Evolutionary conservation across 1,140 invertebrate genomes (phyloP).

Genomic region (Temnothorax curvispinosus): DNA sequence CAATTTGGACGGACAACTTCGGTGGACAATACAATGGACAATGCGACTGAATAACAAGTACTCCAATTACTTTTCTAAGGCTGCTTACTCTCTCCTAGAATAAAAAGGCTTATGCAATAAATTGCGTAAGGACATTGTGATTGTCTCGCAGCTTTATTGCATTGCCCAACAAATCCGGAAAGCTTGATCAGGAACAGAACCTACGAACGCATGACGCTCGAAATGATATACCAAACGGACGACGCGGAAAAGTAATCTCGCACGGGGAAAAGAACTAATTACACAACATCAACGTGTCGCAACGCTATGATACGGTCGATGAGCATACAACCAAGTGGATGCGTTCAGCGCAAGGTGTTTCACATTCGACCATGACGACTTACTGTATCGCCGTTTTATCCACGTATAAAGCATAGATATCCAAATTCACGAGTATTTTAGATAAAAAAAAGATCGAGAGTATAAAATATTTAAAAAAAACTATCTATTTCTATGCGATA

Average conservation of each 20-base stretch:
- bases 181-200: neutral
- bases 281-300: conserved; percentile 16
- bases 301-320: conserved; percentile 41
- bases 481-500: neutral
- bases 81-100: neutral
- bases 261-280: conserved; percentile 38
- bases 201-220: neutral
- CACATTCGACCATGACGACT: neutral
- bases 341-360: neutral
- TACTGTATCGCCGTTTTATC: neutral
- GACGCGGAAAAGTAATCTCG: conserved; percentile 9
- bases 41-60: neutral
- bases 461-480: neutral
- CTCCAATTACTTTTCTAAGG: neutral
- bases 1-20: neutral
- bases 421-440: neutral
- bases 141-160: neutral
- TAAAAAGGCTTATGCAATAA: conserved; percentile 23
- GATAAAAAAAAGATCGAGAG: neutral
- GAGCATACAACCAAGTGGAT: neutral
- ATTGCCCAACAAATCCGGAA: conserved; percentile 12
- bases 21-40: neutral
- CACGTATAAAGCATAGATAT: neutral
- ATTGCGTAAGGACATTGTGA: conserved; percentile 20
- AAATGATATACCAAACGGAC: neutral